These are phyloP conservation scores for Hemicordylus capensis DNA, from an alignment of 2,113 vertebrate species.

Conservation along the genomic window DNA sequence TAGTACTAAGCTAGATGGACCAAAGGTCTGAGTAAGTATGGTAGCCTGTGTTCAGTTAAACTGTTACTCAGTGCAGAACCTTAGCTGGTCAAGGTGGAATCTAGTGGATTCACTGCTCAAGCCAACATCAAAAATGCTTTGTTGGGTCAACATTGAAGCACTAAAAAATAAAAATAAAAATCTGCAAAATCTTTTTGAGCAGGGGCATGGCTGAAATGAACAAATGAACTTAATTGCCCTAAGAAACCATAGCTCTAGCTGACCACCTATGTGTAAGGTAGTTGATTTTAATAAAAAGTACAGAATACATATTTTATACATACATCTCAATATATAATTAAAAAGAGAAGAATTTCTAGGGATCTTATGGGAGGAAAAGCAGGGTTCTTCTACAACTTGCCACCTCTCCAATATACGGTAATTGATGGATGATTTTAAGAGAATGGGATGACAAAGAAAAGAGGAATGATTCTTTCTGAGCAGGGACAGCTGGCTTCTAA, in stretches of 20 bases:
- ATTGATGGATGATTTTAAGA: slow-evolving; percentile 71
- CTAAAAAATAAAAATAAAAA: neutral
- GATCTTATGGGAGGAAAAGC: slow-evolving; percentile 53
- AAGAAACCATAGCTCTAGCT: neutral
- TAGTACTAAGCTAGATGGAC: no score
- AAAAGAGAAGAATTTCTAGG: slow-evolving; percentile 46
- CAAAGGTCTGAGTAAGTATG: no score
- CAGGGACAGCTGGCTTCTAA: slow-evolving; percentile 70
- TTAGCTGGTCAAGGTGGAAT: neutral
- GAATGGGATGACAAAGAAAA: slow-evolving; percentile 68
- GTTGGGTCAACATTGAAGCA: neutral
- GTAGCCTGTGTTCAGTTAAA: no score
- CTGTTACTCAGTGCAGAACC: neutral
- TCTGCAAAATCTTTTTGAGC: neutral
- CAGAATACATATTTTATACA: slow-evolving; percentile 7
- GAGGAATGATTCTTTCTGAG: slow-evolving; percentile 63
- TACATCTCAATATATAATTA: slow-evolving; percentile 31
- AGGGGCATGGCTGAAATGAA: neutral
- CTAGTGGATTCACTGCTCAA: neutral
- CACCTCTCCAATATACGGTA: slow-evolving; percentile 41
- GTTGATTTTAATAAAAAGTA: slow-evolving; percentile 20
- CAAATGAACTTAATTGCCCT: no score
- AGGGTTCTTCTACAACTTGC: slow-evolving; percentile 54
- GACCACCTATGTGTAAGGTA: no score
- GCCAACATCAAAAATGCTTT: neutral